These are phyloP conservation scores for Metridium senile DNA, from an alignment of 92 coral and sea anemone genomes.

Conservation along the genomic window DNA sequence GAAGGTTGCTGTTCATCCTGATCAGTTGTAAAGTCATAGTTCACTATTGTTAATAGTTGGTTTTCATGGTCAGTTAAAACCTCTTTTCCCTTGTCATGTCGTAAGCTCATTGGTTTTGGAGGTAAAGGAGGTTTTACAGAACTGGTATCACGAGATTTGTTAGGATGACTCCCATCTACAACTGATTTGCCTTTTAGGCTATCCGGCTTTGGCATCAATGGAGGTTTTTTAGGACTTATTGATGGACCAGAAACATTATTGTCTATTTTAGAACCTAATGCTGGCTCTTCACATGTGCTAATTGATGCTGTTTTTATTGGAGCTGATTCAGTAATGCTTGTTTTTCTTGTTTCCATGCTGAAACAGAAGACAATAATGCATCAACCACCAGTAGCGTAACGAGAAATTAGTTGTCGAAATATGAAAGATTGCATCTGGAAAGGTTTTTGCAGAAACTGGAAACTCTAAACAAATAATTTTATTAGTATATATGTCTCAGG, in stretches of 20 bases:
- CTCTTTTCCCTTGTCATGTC: background rate
- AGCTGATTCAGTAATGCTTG: background rate
- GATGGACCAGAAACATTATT: background rate
- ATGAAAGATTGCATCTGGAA: too few relatives aligned
- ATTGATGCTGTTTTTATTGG: background rate
- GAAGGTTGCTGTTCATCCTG: background rate
- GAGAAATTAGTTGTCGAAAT: too few relatives aligned
- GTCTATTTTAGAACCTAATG: background rate
- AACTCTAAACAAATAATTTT: too few relatives aligned
- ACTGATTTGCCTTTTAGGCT: background rate
- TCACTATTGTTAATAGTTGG: conserved; percentile 8
- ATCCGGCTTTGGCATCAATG: conserved; percentile 29
- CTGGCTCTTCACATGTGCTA: background rate
- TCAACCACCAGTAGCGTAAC: too few relatives aligned
- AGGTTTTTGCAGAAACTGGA: too few relatives aligned
- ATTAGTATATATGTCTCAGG: too few relatives aligned
- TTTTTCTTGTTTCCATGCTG: background rate
- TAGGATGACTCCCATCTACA: too few relatives aligned
- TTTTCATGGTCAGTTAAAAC: conserved; percentile 10
- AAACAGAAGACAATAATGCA: background rate
- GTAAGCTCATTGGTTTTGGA: conserved; percentile 26
- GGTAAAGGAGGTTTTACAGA: conserved; percentile 38
- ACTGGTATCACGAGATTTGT: conserved; percentile 1
- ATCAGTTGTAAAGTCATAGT: conserved; percentile 17
- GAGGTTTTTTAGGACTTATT: conserved; percentile 32